These are phyloP conservation scores for Callinectes sapidus DNA, from an alignment of 2,888 invertebrate genomes.

Conservation along the genomic window DNA sequence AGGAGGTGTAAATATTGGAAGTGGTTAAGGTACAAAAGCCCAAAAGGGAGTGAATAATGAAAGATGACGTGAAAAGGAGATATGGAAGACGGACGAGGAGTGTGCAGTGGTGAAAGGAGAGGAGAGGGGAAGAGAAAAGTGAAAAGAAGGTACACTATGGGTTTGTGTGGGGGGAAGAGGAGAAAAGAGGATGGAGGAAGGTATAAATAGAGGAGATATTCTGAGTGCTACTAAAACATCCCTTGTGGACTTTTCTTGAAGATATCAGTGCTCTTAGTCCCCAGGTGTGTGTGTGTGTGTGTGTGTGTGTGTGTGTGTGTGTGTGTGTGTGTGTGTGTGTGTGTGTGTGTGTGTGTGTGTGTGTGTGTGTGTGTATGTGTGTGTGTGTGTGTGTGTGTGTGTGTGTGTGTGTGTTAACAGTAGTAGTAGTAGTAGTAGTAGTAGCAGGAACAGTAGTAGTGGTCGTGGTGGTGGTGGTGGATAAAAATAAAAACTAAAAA, in stretches of 20 bases:
- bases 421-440: not conserved
- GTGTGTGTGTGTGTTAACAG: not conserved
- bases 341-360: constrained; percentile 8
- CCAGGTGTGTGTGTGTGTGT: constrained; percentile 1
- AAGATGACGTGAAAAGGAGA: not conserved
- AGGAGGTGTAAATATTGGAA: constrained; percentile 2
- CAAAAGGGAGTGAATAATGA: not conserved
- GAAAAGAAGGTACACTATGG: not conserved
- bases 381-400: constrained; percentile 5
- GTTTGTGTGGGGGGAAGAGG: not conserved
- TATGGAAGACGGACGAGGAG: constrained; percentile 16
- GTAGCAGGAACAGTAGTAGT: not conserved
- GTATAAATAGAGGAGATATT: not conserved
- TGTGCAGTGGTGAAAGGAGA: not conserved
- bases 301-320: constrained; percentile 20
- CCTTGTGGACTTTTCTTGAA: not conserved
- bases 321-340: not conserved
- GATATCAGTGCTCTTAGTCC: not conserved
- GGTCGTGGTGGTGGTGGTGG: not conserved
- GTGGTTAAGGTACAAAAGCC: not conserved
- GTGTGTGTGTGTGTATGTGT: constrained; percentile 14
- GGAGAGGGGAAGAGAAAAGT: not conserved
- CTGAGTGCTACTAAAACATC: not conserved
- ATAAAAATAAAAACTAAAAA: not conserved
- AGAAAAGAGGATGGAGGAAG: constrained; percentile 7